Evolutionary conservation across 2,888 invertebrate genomes (phyloP), one percentile per base, ranked within the genome.

Genomic region (Lasius platythorax): DNA sequence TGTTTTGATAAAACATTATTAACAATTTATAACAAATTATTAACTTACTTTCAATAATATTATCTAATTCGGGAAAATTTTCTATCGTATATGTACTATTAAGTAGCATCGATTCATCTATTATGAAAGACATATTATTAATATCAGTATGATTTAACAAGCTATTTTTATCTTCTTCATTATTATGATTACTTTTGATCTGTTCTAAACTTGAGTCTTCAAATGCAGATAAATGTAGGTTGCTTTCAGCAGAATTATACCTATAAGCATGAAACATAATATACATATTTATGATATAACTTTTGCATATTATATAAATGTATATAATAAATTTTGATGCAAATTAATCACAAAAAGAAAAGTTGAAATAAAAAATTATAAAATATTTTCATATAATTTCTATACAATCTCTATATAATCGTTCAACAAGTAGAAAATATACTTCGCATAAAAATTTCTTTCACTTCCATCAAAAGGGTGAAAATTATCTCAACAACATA

Each of bases 21-120:
- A 66, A 23, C 23, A 66, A 23, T 30, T 30, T 30, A 30, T 30
- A 66, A 66, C 40, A 5, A 40, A 63, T 33, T 66, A 12, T 66
- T 40, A 11, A 64, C 64, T 66, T n/a, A 66, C 66, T 66, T 66
- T 66, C 23, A 2, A 66, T 18, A 28, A 0, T 5, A 66, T 40
- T 5, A 43, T 43, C 23, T 40, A 66, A 5, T 66, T 66, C 40
- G 5, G n/a, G 40, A 66, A 66, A 66, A 12, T 66, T 40, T n/a
- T 40, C 23, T 66, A 66, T 40, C 23, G 40, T 66, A 40, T 40
- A 66, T 66, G 66, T 66, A 23, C 3, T 23, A 66, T 66, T 66
- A 2, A 66, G 9, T 11, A 9, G 12, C 12, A n/a, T 18, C 2
- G 37, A 6, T 12, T 66, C 40, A 66, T 66, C 12, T 40, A 23